Evolutionary conservation across 1,140 invertebrate genomes (phyloP).

Genomic region (Lasioglossum albipes): DNA sequence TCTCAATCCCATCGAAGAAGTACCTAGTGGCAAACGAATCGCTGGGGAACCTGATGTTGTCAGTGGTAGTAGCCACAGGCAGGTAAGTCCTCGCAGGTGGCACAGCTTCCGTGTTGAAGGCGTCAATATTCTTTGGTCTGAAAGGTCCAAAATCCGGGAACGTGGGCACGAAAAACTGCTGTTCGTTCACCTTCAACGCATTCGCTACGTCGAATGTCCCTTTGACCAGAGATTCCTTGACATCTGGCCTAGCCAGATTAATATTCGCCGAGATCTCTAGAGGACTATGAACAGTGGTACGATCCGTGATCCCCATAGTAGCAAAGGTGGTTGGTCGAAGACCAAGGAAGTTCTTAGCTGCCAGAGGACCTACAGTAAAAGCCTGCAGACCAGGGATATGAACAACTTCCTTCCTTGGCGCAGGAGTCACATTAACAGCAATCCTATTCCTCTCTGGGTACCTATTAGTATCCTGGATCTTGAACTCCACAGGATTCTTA

Average conservation of each 20-base stretch:
- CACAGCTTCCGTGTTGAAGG: background rate
- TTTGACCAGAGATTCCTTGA: slow-evolving; percentile 15
- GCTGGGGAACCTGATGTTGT: slow-evolving; percentile 9
- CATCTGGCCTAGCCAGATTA: slow-evolving; percentile 63
- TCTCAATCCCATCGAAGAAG: slow-evolving; percentile 17
- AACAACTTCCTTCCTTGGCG: background rate
- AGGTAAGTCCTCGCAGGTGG: slow-evolving; percentile 20
- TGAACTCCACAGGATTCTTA: background rate
- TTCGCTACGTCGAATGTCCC: background rate
- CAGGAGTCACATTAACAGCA: rapidly evolving
- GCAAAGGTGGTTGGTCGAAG: background rate
- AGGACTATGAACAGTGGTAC: slow-evolving; percentile 5
- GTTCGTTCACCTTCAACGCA: background rate
- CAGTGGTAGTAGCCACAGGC: background rate
- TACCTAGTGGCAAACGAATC: slow-evolving; percentile 16
- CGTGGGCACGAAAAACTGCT: background rate
- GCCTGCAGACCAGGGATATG: background rate
- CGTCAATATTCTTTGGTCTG: background rate
- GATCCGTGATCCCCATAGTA: background rate
- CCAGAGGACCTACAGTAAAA: background rate
- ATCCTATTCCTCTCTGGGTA: background rate
- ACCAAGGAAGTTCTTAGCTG: background rate
- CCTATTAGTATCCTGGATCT: background rate
- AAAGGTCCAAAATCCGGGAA: background rate
- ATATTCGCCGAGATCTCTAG: slow-evolving; percentile 70